A percentile compares a stretch with the other conserved stretches of the same genome.
Conservation (phyloP, 2,888 invertebrate species). For the Acanthoscelides obtectus region DNA sequence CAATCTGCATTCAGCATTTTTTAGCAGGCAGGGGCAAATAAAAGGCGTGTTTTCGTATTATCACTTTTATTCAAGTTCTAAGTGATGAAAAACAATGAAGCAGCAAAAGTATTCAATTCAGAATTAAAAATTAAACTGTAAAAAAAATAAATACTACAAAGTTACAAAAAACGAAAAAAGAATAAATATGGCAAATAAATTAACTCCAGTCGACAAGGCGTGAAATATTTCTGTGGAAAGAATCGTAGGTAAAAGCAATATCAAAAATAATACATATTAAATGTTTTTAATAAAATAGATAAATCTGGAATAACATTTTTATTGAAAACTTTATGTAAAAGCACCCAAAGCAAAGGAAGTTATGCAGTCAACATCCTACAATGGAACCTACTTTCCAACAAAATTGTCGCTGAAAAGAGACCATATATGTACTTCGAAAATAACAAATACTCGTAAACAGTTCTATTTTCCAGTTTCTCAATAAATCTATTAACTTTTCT, state of each 20-base stretch:
- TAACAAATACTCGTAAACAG: not conserved
- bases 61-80: not conserved
- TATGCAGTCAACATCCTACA: too few relatives aligned
- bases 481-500: not conserved
- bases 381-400: too few relatives aligned
- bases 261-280: too few relatives aligned
- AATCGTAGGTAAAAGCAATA: not conserved
- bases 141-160: constrained; percentile 32
- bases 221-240: not conserved
- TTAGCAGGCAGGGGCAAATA: too few relatives aligned
- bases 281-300: too few relatives aligned
- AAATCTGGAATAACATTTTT: too few relatives aligned
- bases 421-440: too few relatives aligned
- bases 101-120: constrained; percentile 29
- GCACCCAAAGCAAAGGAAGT: too few relatives aligned
- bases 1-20: too few relatives aligned
- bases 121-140: constrained; percentile 28
- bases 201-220: constrained; percentile 12
- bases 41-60: not conserved
- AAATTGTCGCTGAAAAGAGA: too few relatives aligned
- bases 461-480: not conserved
- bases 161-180: constrained; percentile 24
- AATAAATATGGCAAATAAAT: constrained; percentile 33
- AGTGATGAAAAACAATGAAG: constrained; percentile 11
- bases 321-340: too few relatives aligned